phyloP scores from a whole-genome alignment of 30 jellyfish, hydroid and myxozoan species.

The Sanderia malayensis region DNA sequence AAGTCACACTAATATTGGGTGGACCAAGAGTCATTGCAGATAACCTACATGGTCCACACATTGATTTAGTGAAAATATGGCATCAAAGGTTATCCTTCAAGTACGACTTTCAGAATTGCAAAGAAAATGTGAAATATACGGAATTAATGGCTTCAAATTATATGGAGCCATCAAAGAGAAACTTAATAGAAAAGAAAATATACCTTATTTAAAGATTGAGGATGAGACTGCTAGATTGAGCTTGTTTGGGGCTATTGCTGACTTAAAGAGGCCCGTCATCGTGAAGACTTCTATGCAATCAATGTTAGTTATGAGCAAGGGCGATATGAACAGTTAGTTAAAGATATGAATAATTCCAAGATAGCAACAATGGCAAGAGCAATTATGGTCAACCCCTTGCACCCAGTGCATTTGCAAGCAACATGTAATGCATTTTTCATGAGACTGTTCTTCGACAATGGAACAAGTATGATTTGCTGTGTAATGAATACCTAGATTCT shows the following conservation, averaged over 20 bases:
- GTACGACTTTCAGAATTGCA: constrained; percentile 17
- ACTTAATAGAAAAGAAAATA: background rate
- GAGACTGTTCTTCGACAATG: constrained; percentile 30
- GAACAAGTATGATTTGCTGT: constrained; percentile 21
- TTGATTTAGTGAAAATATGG: constrained; percentile 42
- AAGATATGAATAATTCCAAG: constrained; percentile 13
- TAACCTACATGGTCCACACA: constrained; percentile 42
- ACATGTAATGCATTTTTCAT: constrained; percentile 42
- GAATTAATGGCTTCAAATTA: too few species aligned
- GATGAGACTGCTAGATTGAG: constrained; percentile 51
- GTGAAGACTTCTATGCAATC: constrained; percentile 31
- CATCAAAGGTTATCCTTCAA: constrained; percentile 5
- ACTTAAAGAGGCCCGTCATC: constrained; percentile 17
- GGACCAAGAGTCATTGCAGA: constrained; percentile 43
- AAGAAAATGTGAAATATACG: constrained; percentile 9
- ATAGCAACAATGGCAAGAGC: constrained; percentile 46
- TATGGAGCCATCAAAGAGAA: constrained; percentile 23
- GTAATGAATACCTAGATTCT: constrained; percentile 21
- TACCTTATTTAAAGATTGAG: constrained; percentile 29
- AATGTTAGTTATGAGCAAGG: constrained; percentile 33
- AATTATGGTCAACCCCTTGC: constrained; percentile 35
- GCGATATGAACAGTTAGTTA: constrained; percentile 31
- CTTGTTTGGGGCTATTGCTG: constrained; percentile 55
- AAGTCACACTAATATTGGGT: constrained; percentile 28
- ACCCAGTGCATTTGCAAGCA: constrained; percentile 35